Base-by-base conservation (phyloP, 2,797 vertebrate genomes). In the Amniataba percoides region DNA sequence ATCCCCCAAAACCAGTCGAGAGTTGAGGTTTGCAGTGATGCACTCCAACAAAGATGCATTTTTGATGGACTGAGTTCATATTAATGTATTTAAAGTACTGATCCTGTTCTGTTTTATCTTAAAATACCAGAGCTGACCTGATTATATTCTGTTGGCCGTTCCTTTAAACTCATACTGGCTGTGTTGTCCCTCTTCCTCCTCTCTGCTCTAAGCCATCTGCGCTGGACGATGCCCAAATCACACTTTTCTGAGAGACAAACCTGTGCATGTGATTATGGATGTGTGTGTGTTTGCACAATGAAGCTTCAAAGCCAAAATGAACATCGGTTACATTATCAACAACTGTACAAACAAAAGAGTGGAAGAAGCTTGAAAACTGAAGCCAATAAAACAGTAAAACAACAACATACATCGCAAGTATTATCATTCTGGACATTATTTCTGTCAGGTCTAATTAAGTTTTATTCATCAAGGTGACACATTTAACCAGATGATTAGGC, bases 121-220 rank as follows among this genome's bases (percentile, higher is more conserved):
- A 7, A 43, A 31, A 39, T 14, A 36, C 42, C 36, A 16, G 40
- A 5, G 16, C 23, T 49, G 16, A 65, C 13, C 18, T 31, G 40
- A 46, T 40, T 8, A 0, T 39, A 45, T n/a, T 45, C 3, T 40
- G 3, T 21, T 60, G 21, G 0, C 72, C 66, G 14, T 61, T 56
- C 27, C 23, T 61, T 49, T 64, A 18, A 25, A 60, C 45, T 60
- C 12, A 6, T 7, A 39, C 45, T 63, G 77, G 64, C 49, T 39
- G 58, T 21, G 45, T 34, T 31, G 18, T 18, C 40, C 46, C n/a
- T 55, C 15, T 21, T 78, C 62, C 49, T 43, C 56, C 43, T 73
- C 53, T 73, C 63, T 63, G 61, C 59, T 83, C 51, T 9, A 46
- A 45, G 31, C 76, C 76, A 83, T 79, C 71, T 80, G 77, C 39